Evolutionary conservation across 2,888 invertebrate species (phyloP).

Genomic region (Eubasilissa splendida): DNA sequence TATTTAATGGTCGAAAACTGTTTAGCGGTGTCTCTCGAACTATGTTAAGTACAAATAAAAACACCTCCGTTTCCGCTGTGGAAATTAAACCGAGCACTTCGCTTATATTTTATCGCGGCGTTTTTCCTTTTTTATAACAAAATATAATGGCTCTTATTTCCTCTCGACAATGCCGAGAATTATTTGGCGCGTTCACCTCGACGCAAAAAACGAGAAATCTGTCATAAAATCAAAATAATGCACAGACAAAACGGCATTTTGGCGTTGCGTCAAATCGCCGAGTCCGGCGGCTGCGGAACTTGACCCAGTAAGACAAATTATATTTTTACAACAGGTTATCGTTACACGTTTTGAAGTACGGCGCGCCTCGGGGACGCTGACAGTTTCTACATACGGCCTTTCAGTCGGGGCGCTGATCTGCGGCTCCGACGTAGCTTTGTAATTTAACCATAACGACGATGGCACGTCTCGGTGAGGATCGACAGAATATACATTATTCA

Average conservation of each 20-base stretch:
- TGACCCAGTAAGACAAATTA: constrained; percentile 23
- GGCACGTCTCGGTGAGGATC: background rate
- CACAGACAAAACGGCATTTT: constrained; percentile 19
- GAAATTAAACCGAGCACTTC: background rate
- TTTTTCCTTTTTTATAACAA: too few relatives aligned
- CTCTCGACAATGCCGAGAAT: background rate
- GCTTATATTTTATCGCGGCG: background rate
- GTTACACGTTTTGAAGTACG: background rate
- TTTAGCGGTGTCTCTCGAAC: too few relatives aligned
- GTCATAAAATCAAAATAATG: constrained; percentile 2
- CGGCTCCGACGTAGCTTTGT: too few relatives aligned
- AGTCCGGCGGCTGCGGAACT: background rate
- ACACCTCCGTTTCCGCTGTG: too few relatives aligned
- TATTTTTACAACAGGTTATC: constrained; percentile 26
- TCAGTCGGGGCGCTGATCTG: background rate
- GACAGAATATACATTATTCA: background rate
- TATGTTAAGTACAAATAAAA: too few relatives aligned
- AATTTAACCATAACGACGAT: too few relatives aligned
- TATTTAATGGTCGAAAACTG: too few relatives aligned
- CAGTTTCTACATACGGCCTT: background rate
- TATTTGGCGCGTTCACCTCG: background rate
- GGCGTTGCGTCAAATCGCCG: constrained; percentile 5
- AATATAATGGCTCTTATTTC: background rate
- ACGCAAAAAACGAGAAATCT: background rate
- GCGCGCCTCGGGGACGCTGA: background rate